Evolutionary conservation across 2,113 vertebrate species (phyloP), one percentile per base, ranked within the genome.

Genomic region (Ctenodactylus gundi): DNA sequence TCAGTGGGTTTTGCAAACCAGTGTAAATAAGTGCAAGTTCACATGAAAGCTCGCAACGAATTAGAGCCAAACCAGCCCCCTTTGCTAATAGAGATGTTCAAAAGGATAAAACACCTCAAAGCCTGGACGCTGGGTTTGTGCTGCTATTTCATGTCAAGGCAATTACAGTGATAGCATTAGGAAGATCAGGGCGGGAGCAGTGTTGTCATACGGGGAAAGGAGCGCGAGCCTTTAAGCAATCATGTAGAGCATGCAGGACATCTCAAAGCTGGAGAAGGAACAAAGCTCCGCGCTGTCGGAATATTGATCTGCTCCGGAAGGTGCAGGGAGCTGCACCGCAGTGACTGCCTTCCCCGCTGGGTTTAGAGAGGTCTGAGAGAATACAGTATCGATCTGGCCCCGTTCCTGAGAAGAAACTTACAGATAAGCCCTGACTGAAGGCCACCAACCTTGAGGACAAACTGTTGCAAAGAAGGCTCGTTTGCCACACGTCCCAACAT

Each of bases 271-370:
- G 98, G 98, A 97, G 98, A 97, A 97, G 99, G 99, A 99, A 99
- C 99, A 99, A 99, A 99, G 99, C 99, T 97, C 77, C 94, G 97
- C 98, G 97, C 99, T 99, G 99, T 99, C 98, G 98, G 98, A 73
- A 98, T 99, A 99, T 99, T 98, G 99, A 99, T 99, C 98, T 97
- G 93, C 98, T 99, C 98, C 99, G 99, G 98, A 99, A 99, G 99
- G 99, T 99, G 98, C 98, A 98, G 98, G 98, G 99, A 98, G 98
- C 98, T 97, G 96, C 95, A 98, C 98, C 97, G 95, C 96, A 96
- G 98, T 98, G 98, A 99, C 98, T 99, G 98, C 98, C 98, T 99
- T 97, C 98, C 99, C 98, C 98, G 98, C 99, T 99, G 98, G 97
- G 98, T 98, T 98, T 98, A 98, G 98, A 98, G 98, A 98, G 97